A percentile compares a stretch with the other conserved stretches of the same genome.
Conservation (phyloP, 2,888 invertebrate genomes). For the Melanostoma scalare region DNA sequence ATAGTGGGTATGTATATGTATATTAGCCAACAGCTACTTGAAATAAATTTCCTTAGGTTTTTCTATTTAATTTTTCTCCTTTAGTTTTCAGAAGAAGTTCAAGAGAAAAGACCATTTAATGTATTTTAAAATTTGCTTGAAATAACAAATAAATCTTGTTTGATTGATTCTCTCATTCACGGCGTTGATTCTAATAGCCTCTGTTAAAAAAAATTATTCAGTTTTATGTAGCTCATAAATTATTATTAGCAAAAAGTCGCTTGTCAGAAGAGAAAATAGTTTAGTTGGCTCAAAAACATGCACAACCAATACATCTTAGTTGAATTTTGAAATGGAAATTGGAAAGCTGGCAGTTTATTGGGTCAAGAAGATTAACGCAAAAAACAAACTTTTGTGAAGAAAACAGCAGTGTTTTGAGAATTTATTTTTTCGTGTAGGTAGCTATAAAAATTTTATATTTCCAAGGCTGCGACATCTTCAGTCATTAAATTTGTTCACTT, state of each 20-base stretch:
- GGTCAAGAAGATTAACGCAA: too few relatives aligned
- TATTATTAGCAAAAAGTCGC: slow-evolving; percentile 7
- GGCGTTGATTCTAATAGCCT: slow-evolving; percentile 15
- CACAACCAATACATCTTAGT: slow-evolving; percentile 9
- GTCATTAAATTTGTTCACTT: too few relatives aligned
- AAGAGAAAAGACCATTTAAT: neutral
- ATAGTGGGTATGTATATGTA: neutral
- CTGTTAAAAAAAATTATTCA: neutral
- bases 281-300: neutral
- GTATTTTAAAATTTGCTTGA: slow-evolving; percentile 21
- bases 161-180: slow-evolving; percentile 30
- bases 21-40: neutral
- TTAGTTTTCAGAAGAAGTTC: neutral
- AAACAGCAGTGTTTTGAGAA: too few relatives aligned
- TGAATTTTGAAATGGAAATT: neutral
- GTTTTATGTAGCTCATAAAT: slow-evolving; percentile 2
- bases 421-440: too few relatives aligned
- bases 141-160: slow-evolving; percentile 26
- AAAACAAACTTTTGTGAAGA: too few relatives aligned
- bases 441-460: too few relatives aligned
- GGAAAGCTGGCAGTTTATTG: neutral
- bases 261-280: neutral
- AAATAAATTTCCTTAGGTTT: neutral
- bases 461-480: too few relatives aligned
- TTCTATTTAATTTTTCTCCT: neutral